Conservation (phyloP, 2,113 vertebrate species). For the Eretmochelys imbricata region DNA sequence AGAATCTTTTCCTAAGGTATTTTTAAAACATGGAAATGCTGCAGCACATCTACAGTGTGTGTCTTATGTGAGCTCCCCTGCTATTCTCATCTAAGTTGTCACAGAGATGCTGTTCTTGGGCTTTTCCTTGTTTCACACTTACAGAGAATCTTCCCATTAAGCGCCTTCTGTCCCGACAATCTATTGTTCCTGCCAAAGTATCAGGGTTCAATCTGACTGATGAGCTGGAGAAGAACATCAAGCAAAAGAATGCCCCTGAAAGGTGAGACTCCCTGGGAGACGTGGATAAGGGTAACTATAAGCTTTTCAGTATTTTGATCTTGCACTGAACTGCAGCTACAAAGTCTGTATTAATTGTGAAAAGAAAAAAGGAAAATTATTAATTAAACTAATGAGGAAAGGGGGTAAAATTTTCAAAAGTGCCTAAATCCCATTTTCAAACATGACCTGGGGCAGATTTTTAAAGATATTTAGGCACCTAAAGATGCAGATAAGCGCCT, state of each 20-base stretch:
- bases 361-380: neutral
- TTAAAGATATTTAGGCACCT: neutral
- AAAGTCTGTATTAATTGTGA: neutral
- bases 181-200: constrained; percentile 58
- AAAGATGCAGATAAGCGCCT: neutral
- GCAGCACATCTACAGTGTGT: neutral
- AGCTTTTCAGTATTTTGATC: neutral
- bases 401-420: neutral
- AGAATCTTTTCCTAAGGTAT: neutral
- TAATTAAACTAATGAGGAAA: neutral
- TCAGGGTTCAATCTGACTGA: constrained; percentile 50
- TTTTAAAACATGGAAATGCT: neutral
- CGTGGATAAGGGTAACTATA: neutral
- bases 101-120: neutral
- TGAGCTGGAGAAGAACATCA: constrained; percentile 46
- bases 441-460: neutral
- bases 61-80: neutral
- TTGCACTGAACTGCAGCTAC: neutral
- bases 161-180: constrained; percentile 55
- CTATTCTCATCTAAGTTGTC: neutral
- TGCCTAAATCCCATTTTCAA: neutral
- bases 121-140: neutral
- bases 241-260: constrained; percentile 14
- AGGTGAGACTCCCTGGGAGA: constrained; percentile 12
- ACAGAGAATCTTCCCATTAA: constrained; percentile 52